Percentiles rank a stretch among this genome's conserved stretches.
phyloP scores from a whole-genome alignment of 53 echinoderm and acorn worm genomes.

The Arbacia lixula region DNA sequence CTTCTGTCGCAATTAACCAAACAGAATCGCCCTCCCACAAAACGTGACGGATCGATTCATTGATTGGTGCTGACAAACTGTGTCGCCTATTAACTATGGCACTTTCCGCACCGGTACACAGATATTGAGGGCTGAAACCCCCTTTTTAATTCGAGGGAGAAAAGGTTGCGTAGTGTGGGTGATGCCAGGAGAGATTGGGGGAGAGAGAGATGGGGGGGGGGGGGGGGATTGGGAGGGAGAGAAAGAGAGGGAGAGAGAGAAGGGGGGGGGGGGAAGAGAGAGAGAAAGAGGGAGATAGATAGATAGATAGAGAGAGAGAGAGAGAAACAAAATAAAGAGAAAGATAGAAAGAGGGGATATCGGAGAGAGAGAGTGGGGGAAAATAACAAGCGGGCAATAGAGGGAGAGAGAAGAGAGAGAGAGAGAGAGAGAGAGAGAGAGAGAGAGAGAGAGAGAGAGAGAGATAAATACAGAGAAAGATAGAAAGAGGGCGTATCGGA shows the following conservation, averaged over 20 bases:
- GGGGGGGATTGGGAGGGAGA: not conserved
- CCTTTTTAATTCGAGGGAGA: not conserved
- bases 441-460: not conserved
- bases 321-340: not conserved
- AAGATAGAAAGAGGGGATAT: too few relatives aligned
- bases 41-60: slow-evolving; percentile 10
- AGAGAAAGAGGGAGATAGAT: not conserved
- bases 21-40: not conserved
- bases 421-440: not conserved
- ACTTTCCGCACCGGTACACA: slow-evolving; percentile 21
- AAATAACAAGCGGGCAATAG: too few relatives aligned
- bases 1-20: slow-evolving; percentile 23
- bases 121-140: slow-evolving; percentile 21
- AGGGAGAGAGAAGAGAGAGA: not conserved
- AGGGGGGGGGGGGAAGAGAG: not conserved
- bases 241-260: not conserved
- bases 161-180: not conserved
- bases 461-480: too few relatives aligned
- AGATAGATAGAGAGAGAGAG: not conserved
- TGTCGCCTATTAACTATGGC: slow-evolving; percentile 19
- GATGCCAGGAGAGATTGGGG: not conserved
- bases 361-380: too few relatives aligned
- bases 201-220: not conserved
- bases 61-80: slow-evolving; percentile 22
- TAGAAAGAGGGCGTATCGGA: too few relatives aligned